Base-by-base conservation (phyloP, 2,797 vertebrate genomes). In the Fistularia commersonii region DNA sequence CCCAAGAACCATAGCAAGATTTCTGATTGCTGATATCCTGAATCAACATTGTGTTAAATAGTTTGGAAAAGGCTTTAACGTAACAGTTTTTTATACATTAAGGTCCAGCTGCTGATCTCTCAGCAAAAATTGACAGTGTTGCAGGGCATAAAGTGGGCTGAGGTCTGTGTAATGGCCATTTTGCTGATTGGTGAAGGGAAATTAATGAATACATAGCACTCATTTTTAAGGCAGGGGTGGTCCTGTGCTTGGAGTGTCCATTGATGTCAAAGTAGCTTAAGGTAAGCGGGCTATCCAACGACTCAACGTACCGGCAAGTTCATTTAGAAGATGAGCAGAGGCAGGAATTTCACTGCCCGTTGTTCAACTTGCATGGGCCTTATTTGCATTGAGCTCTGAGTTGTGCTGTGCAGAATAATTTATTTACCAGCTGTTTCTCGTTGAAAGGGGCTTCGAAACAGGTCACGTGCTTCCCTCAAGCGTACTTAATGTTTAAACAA, bases 401-500 rank as follows among this genome's bases (percentile, higher is more conserved):
- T 8, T 10, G 8, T 23, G 1, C 7, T 52, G n/a, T n/a, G n/a
- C 38, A n/a, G 15, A 48, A 11, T 37, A 11, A 36, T 66, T 50
- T 42, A 11, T 58, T 66, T 60, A 34, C 57, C 35, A 50, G 32
- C 35, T 35, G 0, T 37, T 32, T 56, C 41, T 48, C 11, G 45
- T 54, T 14, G 3, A 9, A 45, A 54, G 45, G 37, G 41, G 39
- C 45, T 57, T 51, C 49, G 39, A n/a, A 59, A 43, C 8, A 8
- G 44, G 50, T 63, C 63, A 61, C 55, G 8, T 56, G 44, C 43
- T 33, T 41, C 41, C 47, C 48, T 47, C 1, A 48, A 54, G 54
- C 67, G 33, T 45, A 38, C 8, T 41, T 14, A 34, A 23, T 45
- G 48, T 66, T 79, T 57, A 53, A 73, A 61, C 45, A 7, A 57